Percentiles rank a stretch among this genome's conserved stretches.
These are phyloP conservation scores for Spisula solida DNA, from an alignment of 2,888 invertebrate genomes.

Conservation along the genomic window DNA sequence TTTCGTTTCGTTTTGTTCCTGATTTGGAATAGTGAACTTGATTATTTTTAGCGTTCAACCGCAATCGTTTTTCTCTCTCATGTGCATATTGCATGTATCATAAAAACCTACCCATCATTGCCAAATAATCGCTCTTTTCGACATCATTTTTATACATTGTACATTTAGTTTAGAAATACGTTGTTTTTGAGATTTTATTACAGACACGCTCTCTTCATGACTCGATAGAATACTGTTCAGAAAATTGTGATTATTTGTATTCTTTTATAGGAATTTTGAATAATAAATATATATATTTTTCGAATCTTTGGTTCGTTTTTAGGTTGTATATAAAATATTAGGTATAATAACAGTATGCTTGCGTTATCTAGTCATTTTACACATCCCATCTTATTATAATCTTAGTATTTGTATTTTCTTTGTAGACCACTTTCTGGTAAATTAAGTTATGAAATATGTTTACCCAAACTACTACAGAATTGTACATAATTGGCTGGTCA, in stretches of 20 bases:
- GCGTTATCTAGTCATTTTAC: constrained; percentile 9
- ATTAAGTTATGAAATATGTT: no score
- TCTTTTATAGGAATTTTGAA: not conserved
- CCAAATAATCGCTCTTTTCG: constrained; percentile 31
- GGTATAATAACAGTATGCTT: not conserved
- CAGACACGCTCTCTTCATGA: not conserved
- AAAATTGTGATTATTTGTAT: not conserved
- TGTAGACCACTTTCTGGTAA: constrained; percentile 3
- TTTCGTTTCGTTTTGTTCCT: constrained; percentile 36
- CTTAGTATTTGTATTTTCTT: not conserved
- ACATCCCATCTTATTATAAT: not conserved
- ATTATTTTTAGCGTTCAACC: not conserved
- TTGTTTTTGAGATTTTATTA: constrained; percentile 44
- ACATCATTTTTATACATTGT: constrained; percentile 36
- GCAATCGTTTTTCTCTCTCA: not conserved
- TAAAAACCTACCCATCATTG: constrained; percentile 27
- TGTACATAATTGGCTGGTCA: no score
- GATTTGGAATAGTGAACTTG: constrained; percentile 1
- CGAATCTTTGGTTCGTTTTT: not conserved
- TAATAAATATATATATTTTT: not conserved
- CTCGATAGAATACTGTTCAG: not conserved
- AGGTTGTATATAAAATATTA: constrained; percentile 7
- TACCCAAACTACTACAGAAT: no score
- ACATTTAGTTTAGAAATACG: constrained; percentile 37
- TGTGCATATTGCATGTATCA: not conserved